These are phyloP conservation scores for Tortricodes alternella DNA, from an alignment of 2,888 invertebrate genomes.

Conservation along the genomic window DNA sequence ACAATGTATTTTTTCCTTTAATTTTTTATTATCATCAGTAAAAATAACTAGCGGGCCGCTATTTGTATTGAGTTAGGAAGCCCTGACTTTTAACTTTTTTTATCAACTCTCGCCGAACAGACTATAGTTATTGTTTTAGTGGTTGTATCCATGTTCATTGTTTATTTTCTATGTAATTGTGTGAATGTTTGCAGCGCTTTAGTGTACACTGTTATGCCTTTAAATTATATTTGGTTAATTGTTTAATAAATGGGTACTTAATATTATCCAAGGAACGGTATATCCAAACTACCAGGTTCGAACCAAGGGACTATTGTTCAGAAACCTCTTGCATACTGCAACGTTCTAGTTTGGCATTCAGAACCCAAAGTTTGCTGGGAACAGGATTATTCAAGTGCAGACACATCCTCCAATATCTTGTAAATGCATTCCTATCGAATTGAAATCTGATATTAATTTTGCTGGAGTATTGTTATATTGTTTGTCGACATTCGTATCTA, in stretches of 20 bases:
- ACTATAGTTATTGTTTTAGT: too few relatives aligned
- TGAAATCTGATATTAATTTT: neutral
- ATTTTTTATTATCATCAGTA: too few relatives aligned
- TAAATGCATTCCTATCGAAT: conserved; percentile 2
- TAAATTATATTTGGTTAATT: too few relatives aligned
- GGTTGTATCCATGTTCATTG: too few relatives aligned
- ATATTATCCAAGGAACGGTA: neutral
- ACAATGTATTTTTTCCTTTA: too few relatives aligned
- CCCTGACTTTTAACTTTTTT: too few relatives aligned
- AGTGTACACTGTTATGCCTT: too few relatives aligned
- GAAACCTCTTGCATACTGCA: neutral
- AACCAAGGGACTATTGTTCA: neutral
- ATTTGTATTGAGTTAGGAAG: too few relatives aligned
- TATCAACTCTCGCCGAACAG: too few relatives aligned
- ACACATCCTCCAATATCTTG: neutral
- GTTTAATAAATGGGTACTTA: neutral
- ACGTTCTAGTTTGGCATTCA: conserved; percentile 7
- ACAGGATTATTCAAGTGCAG: conserved; percentile 17
- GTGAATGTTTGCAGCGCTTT: too few relatives aligned
- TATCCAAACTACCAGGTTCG: neutral
- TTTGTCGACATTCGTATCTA: neutral
- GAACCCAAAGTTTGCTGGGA: neutral
- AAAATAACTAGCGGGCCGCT: too few relatives aligned
- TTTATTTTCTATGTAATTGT: too few relatives aligned
- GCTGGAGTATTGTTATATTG: neutral